These are phyloP conservation scores for Heliconius ethilla DNA, from an alignment of 2,888 invertebrate genomes.

Conservation along the genomic window DNA sequence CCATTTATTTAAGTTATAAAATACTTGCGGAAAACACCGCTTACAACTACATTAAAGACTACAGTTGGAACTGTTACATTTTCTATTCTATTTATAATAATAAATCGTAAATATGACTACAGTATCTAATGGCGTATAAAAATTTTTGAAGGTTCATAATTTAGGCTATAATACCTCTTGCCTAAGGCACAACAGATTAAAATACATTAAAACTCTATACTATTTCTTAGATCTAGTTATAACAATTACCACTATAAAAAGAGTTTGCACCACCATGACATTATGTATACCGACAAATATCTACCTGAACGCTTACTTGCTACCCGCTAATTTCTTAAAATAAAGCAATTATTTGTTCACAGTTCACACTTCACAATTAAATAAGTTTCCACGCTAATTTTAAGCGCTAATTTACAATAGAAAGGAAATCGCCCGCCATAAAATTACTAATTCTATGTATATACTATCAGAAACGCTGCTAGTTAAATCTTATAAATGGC, in stretches of 20 bases:
- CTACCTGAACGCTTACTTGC: conserved; percentile 46
- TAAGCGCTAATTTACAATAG: conserved; percentile 70
- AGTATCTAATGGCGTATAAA: conserved; percentile 43
- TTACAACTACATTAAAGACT: conserved; percentile 67
- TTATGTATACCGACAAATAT: conserved; percentile 56
- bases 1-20: conserved; percentile 51
- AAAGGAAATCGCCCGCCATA: conserved; percentile 68
- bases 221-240: conserved; percentile 69
- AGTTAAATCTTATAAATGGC: conserved; percentile 63
- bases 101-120: conserved; percentile 44
- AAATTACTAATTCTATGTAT: conserved; percentile 59
- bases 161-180: conserved; percentile 51
- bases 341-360: conserved; percentile 50
- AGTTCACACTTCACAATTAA: conserved; percentile 47
- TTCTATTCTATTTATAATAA: conserved; percentile 64
- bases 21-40: conserved; percentile 59
- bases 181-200: conserved; percentile 67
- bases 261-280: conserved; percentile 81
- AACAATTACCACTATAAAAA: conserved; percentile 62
- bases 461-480: conserved; percentile 65
- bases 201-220: conserved; percentile 60
- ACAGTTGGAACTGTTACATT: conserved; percentile 59
- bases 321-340: conserved; percentile 45
- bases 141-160: conserved; percentile 39
- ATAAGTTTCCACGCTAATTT: conserved; percentile 50